Conservation (phyloP, 1,140 invertebrate genomes). For the Drosophila busckii region DNA sequence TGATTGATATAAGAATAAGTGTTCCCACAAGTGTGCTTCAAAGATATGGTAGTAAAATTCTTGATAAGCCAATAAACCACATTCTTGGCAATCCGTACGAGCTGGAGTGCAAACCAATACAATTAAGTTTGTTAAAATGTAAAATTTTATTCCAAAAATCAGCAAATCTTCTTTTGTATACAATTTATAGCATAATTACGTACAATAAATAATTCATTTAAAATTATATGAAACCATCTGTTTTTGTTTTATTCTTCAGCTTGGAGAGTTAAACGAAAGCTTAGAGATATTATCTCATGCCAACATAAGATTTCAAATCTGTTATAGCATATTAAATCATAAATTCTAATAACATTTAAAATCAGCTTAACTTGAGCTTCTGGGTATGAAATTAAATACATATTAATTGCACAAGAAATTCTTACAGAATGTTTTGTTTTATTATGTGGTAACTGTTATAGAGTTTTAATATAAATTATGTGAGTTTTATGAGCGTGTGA, state of each 20-base stretch:
- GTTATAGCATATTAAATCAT: slow-evolving; percentile 37
- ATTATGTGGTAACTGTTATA: slow-evolving; percentile 24
- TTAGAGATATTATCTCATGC: slow-evolving; percentile 6
- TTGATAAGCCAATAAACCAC: too few species aligned
- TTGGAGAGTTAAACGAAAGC: slow-evolving; percentile 10
- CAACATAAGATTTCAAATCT: slow-evolving; percentile 53
- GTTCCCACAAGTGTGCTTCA: too few species aligned
- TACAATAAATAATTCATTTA: slow-evolving; percentile 24
- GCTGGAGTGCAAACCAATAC: too few species aligned
- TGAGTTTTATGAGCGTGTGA: slow-evolving; percentile 29
- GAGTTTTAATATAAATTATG: slow-evolving; percentile 14
- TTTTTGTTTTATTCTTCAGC: slow-evolving; percentile 7
- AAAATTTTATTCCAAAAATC: slow-evolving; percentile 64
- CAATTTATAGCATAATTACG: slow-evolving; percentile 18
- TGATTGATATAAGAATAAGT: too few species aligned
- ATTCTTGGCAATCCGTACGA: too few species aligned
- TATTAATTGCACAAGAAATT: slow-evolving; percentile 61
- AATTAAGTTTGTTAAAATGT: slow-evolving; percentile 40
- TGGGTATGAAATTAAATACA: slow-evolving; percentile 16
- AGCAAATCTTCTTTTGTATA: slow-evolving; percentile 40
- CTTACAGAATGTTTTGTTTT: slow-evolving; percentile 49
- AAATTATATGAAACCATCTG: slow-evolving; percentile 55
- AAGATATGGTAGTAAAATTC: too few species aligned
- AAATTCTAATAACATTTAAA: slow-evolving; percentile 15
- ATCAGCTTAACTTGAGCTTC: slow-evolving; percentile 15